Evolutionary conservation across 92 coral and sea anemone genomes (phyloP).

Genomic region (Zoanthus sansibaricus): DNA sequence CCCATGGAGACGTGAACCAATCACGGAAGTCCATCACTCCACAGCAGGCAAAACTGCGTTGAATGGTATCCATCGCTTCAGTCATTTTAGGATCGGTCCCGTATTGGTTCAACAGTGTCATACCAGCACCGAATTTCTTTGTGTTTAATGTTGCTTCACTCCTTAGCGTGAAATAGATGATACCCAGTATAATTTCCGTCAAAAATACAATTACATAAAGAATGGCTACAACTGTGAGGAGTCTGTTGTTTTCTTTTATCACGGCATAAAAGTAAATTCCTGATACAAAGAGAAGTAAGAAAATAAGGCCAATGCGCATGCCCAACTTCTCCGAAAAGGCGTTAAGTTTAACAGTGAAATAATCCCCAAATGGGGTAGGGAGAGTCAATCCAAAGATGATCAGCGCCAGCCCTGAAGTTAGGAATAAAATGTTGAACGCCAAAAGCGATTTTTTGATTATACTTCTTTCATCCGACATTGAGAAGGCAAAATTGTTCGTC

Average conservation of each 20-base stretch:
- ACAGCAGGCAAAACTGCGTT: conserved; percentile 89
- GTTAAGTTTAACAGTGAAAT: background rate
- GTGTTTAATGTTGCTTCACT: conserved; percentile 69
- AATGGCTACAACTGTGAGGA: conserved; percentile 76
- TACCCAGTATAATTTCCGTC: conserved; percentile 79
- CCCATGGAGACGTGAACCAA: conserved; percentile 97
- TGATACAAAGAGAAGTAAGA: background rate
- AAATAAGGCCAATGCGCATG: background rate
- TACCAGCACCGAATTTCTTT: conserved; percentile 67
- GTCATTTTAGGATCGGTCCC: conserved; percentile 83
- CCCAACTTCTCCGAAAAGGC: background rate
- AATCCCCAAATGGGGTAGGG: conserved; percentile 62
- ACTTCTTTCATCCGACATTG: conserved; percentile 59
- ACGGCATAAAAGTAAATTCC: conserved; percentile 27
- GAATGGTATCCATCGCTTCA: conserved; percentile 81
- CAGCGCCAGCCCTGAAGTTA: conserved; percentile 78
- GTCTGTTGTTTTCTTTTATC: conserved; percentile 81
- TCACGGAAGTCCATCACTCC: conserved; percentile 94
- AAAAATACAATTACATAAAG: conserved; percentile 73
- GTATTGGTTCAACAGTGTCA: conserved; percentile 80
- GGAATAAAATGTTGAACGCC: conserved; percentile 69
- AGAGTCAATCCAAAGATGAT: conserved; percentile 79
- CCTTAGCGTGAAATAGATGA: conserved; percentile 75
- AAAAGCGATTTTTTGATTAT: conserved; percentile 67
- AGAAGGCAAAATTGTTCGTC: background rate